phyloP scores from a whole-genome alignment of 2,113 vertebrate species.

The Isichthys henryi region DNA sequence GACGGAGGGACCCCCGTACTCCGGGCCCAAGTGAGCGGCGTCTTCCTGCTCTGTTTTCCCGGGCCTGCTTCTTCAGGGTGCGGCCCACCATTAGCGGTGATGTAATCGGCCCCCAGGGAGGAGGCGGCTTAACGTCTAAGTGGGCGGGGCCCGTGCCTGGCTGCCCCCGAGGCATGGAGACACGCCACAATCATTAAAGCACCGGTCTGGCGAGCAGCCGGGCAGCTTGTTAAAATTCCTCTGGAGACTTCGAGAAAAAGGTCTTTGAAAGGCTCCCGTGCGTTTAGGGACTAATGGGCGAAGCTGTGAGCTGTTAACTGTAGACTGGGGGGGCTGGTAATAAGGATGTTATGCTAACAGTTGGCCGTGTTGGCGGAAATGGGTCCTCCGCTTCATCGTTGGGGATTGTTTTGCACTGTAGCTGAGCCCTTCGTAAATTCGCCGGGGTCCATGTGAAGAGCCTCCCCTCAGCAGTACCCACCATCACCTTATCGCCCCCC shows the following conservation, averaged over 20 bases:
- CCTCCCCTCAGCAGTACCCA: no score
- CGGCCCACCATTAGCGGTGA: background rate
- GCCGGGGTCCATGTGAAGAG: background rate
- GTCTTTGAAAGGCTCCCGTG: background rate
- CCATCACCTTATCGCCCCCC: background rate
- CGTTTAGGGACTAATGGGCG: background rate
- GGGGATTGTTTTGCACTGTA: background rate
- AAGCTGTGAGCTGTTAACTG: background rate
- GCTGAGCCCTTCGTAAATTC: background rate
- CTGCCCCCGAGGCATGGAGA: background rate
- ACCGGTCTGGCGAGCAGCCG: background rate
- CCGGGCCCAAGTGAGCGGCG: slow-evolving; percentile 45
- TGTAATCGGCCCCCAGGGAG: background rate
- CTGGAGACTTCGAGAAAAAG: background rate
- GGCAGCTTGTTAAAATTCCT: background rate
- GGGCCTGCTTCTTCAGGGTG: background rate
- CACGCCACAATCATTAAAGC: background rate
- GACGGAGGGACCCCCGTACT: slow-evolving; percentile 38
- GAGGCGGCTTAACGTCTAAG: background rate
- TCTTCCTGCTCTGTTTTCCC: background rate
- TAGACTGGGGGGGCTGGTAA: background rate
- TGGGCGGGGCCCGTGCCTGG: background rate
- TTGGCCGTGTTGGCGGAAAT: background rate
- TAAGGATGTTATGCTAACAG: background rate
- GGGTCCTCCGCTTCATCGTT: background rate